phyloP scores from a whole-genome alignment of 2,888 invertebrate genomes.

The Lepidocyrtinus sp. region DNA sequence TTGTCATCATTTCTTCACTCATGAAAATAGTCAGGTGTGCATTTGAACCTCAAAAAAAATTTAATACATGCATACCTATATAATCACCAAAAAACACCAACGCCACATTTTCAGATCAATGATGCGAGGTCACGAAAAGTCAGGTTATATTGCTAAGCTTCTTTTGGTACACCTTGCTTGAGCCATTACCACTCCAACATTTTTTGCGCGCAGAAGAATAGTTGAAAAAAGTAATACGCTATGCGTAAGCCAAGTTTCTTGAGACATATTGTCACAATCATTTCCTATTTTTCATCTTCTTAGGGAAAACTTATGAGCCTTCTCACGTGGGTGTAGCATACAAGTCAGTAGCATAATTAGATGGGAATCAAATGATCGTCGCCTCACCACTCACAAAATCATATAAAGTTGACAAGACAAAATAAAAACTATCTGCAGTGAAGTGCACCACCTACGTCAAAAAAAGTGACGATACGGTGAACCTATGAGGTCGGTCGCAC shows the following conservation, averaged over 20 bases:
- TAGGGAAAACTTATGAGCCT: too few relatives aligned
- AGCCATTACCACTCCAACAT: neutral
- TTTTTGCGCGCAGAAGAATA: neutral
- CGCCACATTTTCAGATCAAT: too few relatives aligned
- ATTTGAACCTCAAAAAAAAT: too few relatives aligned
- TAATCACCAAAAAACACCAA: neutral
- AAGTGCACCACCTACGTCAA: neutral
- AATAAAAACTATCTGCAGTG: neutral
- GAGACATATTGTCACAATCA: too few relatives aligned
- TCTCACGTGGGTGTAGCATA: too few relatives aligned
- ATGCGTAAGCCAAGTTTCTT: neutral
- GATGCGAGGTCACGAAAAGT: too few relatives aligned
- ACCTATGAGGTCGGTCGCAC: neutral
- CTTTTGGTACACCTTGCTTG: neutral
- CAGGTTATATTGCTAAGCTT: neutral
- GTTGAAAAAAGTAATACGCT: neutral
- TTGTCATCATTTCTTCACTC: conserved; percentile 2
- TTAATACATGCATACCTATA: neutral
- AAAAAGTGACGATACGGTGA: neutral
- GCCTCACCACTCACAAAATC: too few relatives aligned
- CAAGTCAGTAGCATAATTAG: too few relatives aligned
- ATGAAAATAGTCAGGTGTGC: neutral
- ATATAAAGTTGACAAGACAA: too few relatives aligned
- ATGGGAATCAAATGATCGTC: too few relatives aligned
- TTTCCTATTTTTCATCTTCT: too few relatives aligned